phyloP scores from a whole-genome alignment of 2,113 vertebrate species.

The Melospiza melodia region DNA sequence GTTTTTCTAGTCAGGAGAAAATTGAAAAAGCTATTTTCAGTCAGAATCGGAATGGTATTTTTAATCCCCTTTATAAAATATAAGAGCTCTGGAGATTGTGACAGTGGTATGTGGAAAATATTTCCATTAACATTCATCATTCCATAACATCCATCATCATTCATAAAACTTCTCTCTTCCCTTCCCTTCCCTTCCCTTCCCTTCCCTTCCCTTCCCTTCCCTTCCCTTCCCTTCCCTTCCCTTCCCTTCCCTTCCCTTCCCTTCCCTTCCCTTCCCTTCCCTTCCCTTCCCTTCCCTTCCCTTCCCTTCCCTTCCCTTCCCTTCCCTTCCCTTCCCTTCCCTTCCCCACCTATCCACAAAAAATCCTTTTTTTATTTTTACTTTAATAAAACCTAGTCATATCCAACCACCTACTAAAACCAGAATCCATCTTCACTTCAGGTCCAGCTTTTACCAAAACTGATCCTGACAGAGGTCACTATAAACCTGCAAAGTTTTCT shows the following conservation, averaged over 20 bases:
- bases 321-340: fast-evolving
- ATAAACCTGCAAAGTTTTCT: not conserved
- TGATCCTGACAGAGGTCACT: not conserved
- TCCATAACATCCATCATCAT: not conserved
- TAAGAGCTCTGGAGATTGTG: not conserved
- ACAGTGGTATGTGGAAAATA: not conserved
- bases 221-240: fast-evolving
- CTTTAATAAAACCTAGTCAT: not conserved
- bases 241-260: no score
- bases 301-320: no score
- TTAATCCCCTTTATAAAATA: not conserved
- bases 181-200: fast-evolving
- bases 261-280: fast-evolving
- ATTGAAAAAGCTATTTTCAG: not conserved
- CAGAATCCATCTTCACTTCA: not conserved
- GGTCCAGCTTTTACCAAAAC: not conserved
- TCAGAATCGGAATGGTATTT: not conserved
- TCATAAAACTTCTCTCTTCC: not conserved
- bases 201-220: fast-evolving
- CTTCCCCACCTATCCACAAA: not conserved
- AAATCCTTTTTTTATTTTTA: not conserved
- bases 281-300: fast-evolving
- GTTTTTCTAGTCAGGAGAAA: not conserved
- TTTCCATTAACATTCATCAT: not conserved
- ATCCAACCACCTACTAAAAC: not conserved